Conservation (phyloP, 2,113 vertebrate species). For the Pantherophis guttatus region DNA sequence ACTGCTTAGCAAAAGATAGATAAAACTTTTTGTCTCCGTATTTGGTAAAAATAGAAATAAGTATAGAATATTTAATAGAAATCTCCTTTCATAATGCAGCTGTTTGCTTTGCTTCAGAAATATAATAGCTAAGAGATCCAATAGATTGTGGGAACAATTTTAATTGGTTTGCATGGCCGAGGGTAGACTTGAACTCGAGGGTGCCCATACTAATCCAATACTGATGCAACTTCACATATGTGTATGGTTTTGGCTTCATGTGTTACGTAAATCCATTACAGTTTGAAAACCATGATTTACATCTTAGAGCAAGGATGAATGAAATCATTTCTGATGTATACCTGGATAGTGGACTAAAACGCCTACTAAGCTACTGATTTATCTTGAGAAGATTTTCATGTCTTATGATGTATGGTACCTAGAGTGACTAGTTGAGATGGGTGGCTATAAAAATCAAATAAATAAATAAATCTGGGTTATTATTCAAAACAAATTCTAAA, state of each 20-base stretch:
- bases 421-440: neutral
- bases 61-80: neutral
- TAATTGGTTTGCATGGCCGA: neutral
- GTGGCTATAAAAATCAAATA: neutral
- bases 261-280: neutral
- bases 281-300: neutral
- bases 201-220: neutral
- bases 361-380: neutral
- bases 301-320: neutral
- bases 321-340: neutral
- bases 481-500: neutral
- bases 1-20: neutral
- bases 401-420: neutral
- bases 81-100: neutral
- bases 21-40: neutral
- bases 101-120: neutral
- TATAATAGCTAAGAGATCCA: neutral
- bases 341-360: neutral
- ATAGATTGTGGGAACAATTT: neutral
- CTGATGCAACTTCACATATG: neutral
- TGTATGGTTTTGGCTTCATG: neutral
- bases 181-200: neutral
- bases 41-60: neutral
- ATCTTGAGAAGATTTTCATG: neutral
- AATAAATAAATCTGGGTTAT: neutral